These are phyloP conservation scores for Amblyornis subalaris DNA, from an alignment of 2,113 vertebrate genomes.

Conservation along the genomic window DNA sequence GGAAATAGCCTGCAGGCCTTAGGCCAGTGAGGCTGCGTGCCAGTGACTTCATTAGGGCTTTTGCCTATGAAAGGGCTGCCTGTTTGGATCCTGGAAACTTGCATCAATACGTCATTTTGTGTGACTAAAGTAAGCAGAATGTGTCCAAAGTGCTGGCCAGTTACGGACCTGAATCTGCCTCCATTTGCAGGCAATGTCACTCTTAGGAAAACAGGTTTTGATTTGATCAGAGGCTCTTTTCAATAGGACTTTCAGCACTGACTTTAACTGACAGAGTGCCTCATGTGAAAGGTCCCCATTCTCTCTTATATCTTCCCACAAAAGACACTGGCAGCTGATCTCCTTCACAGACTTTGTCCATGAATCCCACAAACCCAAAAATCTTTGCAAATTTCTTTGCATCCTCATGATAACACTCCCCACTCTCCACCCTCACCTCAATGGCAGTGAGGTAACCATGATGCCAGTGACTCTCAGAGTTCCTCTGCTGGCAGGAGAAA, in stretches of 20 bases:
- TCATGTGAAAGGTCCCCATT: neutral
- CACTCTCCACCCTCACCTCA: neutral
- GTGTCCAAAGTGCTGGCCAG: neutral
- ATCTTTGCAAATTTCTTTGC: neutral
- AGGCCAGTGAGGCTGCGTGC: constrained; percentile 40
- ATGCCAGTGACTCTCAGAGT: neutral
- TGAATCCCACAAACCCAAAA: neutral
- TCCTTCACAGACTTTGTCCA: neutral
- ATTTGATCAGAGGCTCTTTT: neutral
- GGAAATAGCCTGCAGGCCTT: constrained; percentile 33
- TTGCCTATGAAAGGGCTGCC: constrained; percentile 54
- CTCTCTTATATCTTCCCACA: neutral
- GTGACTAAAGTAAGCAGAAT: constrained; percentile 53
- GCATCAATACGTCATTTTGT: constrained; percentile 58
- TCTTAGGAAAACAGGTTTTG: constrained; percentile 23
- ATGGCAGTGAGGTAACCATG: accelerated
- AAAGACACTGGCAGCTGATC: neutral
- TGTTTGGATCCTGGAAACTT: constrained; percentile 57
- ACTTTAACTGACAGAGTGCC: neutral
- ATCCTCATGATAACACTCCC: neutral
- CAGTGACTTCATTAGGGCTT: constrained; percentile 58
- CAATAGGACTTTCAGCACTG: neutral
- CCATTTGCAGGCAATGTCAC: neutral
- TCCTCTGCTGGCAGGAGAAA: neutral
- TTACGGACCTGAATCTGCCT: neutral